Evolutionary conservation across 2,113 vertebrate species (phyloP).

Genomic region (Halcyon malimbica): DNA sequence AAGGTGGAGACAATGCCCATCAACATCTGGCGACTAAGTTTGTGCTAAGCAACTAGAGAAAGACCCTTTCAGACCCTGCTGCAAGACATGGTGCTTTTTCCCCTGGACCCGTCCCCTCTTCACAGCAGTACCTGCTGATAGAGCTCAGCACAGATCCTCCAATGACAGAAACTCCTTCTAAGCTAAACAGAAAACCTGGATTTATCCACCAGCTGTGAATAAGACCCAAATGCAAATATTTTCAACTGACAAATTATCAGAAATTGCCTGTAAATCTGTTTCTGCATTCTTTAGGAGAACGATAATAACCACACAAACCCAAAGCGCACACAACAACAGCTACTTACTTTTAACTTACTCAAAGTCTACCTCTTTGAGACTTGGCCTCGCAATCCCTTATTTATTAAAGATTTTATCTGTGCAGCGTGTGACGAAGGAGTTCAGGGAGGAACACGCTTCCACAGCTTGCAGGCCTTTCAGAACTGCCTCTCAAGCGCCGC

Average conservation of each 20-base stretch:
- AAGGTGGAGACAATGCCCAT: background rate
- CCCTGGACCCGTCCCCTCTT: background rate
- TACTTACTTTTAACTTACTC: background rate
- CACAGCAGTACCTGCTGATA: background rate
- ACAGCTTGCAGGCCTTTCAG: rapidly evolving
- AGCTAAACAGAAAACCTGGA: background rate
- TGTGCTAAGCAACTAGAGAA: background rate
- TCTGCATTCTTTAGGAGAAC: background rate
- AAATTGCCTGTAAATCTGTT: background rate
- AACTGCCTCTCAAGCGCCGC: rapidly evolving
- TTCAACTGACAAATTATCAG: background rate
- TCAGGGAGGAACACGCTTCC: background rate
- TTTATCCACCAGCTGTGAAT: background rate
- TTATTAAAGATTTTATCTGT: background rate
- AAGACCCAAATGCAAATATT: background rate
- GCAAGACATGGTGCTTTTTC: rapidly evolving
- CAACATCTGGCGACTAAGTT: background rate
- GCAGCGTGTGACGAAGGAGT: background rate
- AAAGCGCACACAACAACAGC: background rate
- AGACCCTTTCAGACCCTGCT: background rate
- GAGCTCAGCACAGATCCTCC: background rate
- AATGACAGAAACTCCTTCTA: background rate
- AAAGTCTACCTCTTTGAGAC: background rate
- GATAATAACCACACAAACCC: background rate
- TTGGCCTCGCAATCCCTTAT: background rate